Evolutionary conservation across 2,888 invertebrate genomes (phyloP).

Genomic region (Operophtera brumata): DNA sequence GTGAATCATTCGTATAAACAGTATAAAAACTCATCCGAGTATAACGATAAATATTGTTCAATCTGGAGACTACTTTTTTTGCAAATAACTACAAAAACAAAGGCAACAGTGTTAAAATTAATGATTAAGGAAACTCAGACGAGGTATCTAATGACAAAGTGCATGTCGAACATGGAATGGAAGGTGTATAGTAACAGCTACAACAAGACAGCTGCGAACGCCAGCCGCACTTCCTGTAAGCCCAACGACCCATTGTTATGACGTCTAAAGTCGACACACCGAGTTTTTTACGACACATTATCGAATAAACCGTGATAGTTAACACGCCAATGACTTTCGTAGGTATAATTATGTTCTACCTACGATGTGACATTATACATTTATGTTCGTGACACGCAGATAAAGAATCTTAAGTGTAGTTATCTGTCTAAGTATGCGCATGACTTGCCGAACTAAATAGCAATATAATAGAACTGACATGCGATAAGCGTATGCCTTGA

Average conservation of each 20-base stretch:
- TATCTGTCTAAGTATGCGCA: slow-evolving; percentile 14
- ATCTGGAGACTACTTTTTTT: background rate
- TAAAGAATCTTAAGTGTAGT: slow-evolving; percentile 30
- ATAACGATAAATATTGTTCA: background rate
- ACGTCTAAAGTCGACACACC: slow-evolving; percentile 38
- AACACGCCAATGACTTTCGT: slow-evolving; percentile 35
- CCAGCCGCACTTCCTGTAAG: slow-evolving; percentile 68
- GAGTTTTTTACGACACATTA: slow-evolving; percentile 58
- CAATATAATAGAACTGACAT: slow-evolving; percentile 12
- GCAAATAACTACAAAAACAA: background rate
- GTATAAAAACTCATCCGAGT: background rate
- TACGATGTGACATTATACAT: slow-evolving; percentile 40
- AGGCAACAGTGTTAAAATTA: background rate
- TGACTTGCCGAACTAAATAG: slow-evolving; percentile 19
- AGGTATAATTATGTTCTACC: background rate
- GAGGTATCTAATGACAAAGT: slow-evolving; percentile 18
- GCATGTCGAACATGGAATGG: slow-evolving; percentile 30
- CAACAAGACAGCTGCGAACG: slow-evolving; percentile 56
- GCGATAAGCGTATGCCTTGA: slow-evolving; percentile 21
- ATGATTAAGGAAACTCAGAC: slow-evolving; percentile 2
- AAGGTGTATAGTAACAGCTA: slow-evolving; percentile 35
- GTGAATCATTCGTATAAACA: slow-evolving; percentile 2
- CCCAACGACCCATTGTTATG: slow-evolving; percentile 67
- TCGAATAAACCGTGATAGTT: slow-evolving; percentile 42
- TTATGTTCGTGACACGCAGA: slow-evolving; percentile 44